A percentile compares a stretch with the other conserved stretches of the same genome.
Evolutionary conservation across 1,140 invertebrate species (phyloP).

Genomic region (Drosophila parvula): DNA sequence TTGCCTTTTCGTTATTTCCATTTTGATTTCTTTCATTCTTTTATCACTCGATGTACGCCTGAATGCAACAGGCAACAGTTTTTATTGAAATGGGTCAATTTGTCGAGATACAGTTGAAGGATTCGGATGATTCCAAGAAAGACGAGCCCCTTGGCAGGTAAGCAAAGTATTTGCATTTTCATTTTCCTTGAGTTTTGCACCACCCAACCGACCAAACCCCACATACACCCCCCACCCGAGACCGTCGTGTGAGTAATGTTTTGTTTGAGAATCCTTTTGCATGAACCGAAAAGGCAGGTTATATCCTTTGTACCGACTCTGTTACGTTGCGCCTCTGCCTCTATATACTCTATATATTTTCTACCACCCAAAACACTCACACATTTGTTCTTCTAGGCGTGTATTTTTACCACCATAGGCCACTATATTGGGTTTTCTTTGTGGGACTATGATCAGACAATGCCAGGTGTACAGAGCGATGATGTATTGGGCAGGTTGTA

Average conservation of each 20-base stretch:
- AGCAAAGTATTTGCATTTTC: slow-evolving; percentile 45
- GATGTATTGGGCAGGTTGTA: slow-evolving; percentile 92
- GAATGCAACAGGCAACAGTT: slow-evolving; percentile 64
- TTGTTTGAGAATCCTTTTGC: slow-evolving; percentile 27
- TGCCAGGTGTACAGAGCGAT: slow-evolving; percentile 90
- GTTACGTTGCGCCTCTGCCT: slow-evolving; percentile 30
- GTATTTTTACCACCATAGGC: slow-evolving; percentile 88
- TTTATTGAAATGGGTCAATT: slow-evolving; percentile 87
- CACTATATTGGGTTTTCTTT: slow-evolving; percentile 89
- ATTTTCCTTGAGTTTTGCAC: not conserved
- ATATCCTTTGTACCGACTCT: not conserved
- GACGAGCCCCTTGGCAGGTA: slow-evolving; percentile 94
- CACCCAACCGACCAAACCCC: not conserved
- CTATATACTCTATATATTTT: slow-evolving; percentile 26
- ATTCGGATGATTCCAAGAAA: slow-evolving; percentile 93
- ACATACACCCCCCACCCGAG: not conserved
- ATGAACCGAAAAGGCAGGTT: slow-evolving; percentile 5
- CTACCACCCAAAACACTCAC: slow-evolving; percentile 42
- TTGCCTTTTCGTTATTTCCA: slow-evolving; percentile 51
- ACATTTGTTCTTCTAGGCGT: slow-evolving; percentile 87
- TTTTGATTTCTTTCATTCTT: slow-evolving; percentile 63
- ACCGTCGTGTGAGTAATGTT: slow-evolving; percentile 35
- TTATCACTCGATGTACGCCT: slow-evolving; percentile 43
- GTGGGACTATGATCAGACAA: slow-evolving; percentile 94
- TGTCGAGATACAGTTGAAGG: slow-evolving; percentile 91